Conservation (phyloP, 2,888 invertebrate genomes). For the Barypeithes pellucidus region DNA sequence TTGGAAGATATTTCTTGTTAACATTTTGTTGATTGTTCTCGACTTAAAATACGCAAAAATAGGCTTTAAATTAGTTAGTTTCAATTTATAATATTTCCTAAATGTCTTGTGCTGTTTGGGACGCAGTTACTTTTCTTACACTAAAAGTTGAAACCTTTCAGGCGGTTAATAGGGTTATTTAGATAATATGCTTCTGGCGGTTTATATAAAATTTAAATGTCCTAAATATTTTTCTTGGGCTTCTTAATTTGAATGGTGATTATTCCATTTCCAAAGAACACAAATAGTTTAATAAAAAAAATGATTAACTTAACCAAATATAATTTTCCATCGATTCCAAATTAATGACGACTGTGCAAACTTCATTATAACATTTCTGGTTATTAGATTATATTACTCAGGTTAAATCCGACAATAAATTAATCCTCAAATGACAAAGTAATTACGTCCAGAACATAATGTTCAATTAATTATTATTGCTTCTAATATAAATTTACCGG, state of each 20-base stretch:
- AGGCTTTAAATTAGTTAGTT: too few species aligned
- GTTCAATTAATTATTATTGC: background rate
- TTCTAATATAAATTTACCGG: constrained; percentile 8
- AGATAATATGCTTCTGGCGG: constrained; percentile 1
- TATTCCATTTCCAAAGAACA: too few species aligned
- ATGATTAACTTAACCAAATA: too few species aligned
- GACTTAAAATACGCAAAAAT: too few species aligned
- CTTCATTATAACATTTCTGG: background rate
- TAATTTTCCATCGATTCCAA: too few species aligned
- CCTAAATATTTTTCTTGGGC: background rate
- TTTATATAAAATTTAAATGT: background rate
- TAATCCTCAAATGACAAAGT: constrained; percentile 8
- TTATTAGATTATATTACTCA: background rate
- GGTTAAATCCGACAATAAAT: background rate
- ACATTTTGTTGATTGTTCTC: background rate
- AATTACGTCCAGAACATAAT: background rate
- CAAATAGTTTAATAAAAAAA: too few species aligned
- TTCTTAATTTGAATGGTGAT: too few species aligned
- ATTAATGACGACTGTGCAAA: constrained; percentile 7
- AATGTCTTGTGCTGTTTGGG: constrained; percentile 7
- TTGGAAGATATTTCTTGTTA: too few species aligned
- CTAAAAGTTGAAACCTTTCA: constrained; percentile 20
- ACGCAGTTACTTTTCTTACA: constrained; percentile 20
- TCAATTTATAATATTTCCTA: background rate
- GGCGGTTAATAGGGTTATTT: constrained; percentile 6